Base-by-base conservation (phyloP, 2,797 vertebrate species). In the Argya squamiceps region DNA sequence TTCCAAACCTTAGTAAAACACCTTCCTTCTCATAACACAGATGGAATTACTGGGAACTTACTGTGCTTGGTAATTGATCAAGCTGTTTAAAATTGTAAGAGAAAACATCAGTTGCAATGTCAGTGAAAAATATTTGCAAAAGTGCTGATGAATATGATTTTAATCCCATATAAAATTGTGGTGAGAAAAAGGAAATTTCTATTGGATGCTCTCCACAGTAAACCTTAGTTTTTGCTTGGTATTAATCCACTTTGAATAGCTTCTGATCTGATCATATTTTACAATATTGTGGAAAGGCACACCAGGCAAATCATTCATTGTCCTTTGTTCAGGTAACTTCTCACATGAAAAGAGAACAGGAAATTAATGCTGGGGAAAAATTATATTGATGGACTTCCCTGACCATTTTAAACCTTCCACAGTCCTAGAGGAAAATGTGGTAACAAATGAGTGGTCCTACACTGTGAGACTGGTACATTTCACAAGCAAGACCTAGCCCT, bases 81-180 rank as follows among this genome's bases (percentile, higher is more conserved):
- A 94, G 43, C 46, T 90, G 27, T 90, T 95, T 83, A 89, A 97
- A 96, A 85, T n/a, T 89, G 32, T 88, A 90, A 26, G 41, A 39
- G 41, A 71, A 89, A 96, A 76, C n/a, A 73, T n/a, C 43, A 81
- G 46, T 24, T 89, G 37, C 63, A 84, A 60, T 60, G 46, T 83
- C 82, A 71, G 77, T 83, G 67, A 92, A 96, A 93, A 92, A 70
- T 5, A 49, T 69, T 75, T 70, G 50, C 44, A 74, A 74, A 97
- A 97, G 64, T 90, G 95, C 96, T 97, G 96, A 97, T 92, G 81
- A 76, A 85, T 88, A 24, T 67, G 20, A 91, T 97, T 97, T 96
- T 85, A 89, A 92, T 92, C 76, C 36, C 75, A 49, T 90, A 89
- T 88, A 96, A 97, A 97, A 94, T 7, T 89, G 94, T 93, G 95